Conservation (phyloP, 2,113 vertebrate genomes). For the Colius striatus region DNA sequence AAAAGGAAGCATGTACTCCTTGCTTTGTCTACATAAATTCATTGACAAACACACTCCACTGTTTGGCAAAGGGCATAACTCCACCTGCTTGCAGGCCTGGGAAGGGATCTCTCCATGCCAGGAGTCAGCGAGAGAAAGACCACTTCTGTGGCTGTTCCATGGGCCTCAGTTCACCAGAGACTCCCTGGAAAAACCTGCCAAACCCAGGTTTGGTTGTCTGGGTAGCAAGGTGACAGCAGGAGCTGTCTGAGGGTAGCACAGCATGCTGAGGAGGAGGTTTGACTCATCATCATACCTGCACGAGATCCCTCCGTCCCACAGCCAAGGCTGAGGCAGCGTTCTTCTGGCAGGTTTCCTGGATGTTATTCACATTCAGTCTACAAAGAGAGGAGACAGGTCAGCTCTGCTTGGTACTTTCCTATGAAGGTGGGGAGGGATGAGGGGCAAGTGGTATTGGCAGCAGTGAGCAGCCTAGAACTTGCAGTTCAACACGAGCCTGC, state of each 20-base stretch:
- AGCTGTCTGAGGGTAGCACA: background rate
- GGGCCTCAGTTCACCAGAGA: background rate
- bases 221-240: background rate
- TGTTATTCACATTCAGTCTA: conserved; percentile 92
- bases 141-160: background rate
- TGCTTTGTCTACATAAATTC: background rate
- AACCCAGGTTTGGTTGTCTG: background rate
- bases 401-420: background rate
- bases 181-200: background rate
- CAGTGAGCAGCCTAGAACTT: background rate
- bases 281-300: conserved; percentile 81
- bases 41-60: background rate
- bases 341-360: conserved; percentile 96
- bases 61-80: background rate
- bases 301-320: conserved; percentile 90
- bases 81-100: background rate
- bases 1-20: background rate
- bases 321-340: conserved; percentile 88
- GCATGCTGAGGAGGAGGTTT: background rate
- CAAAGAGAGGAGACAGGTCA: background rate
- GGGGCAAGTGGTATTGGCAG: background rate
- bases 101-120: background rate
- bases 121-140: background rate
- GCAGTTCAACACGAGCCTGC: background rate
- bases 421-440: rapidly evolving